Evolutionary conservation across 1,140 invertebrate species (phyloP), one percentile per base, ranked within the genome.

Genomic region (Drosophila navojoa): DNA sequence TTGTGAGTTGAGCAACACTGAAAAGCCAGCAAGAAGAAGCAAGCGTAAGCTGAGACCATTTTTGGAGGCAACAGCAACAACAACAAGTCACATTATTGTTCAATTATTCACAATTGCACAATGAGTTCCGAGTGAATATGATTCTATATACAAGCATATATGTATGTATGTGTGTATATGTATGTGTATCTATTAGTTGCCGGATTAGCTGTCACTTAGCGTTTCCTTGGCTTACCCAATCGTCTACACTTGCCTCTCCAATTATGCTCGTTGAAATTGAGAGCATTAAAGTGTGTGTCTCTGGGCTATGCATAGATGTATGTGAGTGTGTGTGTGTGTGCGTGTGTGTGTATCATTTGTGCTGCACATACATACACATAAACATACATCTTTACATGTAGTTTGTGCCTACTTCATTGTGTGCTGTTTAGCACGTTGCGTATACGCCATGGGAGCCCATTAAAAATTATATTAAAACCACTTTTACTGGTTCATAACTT

Each of bases 81-180:
- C 19, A 22, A 2, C 52, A 54, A 62, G 60, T 47, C 61, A 49
- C 47, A 71, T 60, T 85, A 87, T 87, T 87, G 71, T 87, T 86
- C 79, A 87, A 87, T 87, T 87, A 87, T 82, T 82, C 79, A 38
- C 35, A 87, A 87, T 87, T 87, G 81, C 74, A 76, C 70, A 77
- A 72, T 78, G 71, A 76, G 71, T 6, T 59, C n/a, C 49, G 27
- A 40, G 11, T 54, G 6, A 13, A 19, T 73, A 52, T 25, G 27
- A 49, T 29, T n/a, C n/a, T 42, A 15, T 42, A 42, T n/a, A n/a
- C 15, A 10, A 16, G 1, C 3, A 5, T 44, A 13, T 11, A 38
- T 10, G 7, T 16, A 5, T 44, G 15, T 44, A 3, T 44, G n/a
- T 16, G 5, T 16, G 7, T 15, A 15, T 16, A 5, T 15, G 2